Evolutionary conservation across 2,888 invertebrate species (phyloP).

Genomic region (Pycnomerus fuliginosus): DNA sequence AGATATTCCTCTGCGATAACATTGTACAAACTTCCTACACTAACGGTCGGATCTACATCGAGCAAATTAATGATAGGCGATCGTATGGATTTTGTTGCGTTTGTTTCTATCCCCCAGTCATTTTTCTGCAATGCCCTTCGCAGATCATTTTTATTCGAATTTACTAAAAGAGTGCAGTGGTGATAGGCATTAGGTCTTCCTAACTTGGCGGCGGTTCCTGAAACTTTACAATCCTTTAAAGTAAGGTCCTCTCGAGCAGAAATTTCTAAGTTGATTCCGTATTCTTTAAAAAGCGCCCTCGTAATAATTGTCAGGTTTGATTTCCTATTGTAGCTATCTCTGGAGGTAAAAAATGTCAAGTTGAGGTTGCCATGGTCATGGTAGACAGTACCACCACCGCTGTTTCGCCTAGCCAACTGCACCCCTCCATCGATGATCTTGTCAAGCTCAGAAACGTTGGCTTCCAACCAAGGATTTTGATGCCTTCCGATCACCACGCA

Average conservation of each 20-base stretch:
- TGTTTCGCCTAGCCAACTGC: conserved; percentile 81
- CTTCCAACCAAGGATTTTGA: conserved; percentile 96
- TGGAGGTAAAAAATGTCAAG: conserved; percentile 85
- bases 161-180: conserved; percentile 91
- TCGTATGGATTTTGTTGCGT: conserved; percentile 81
- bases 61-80: conserved; percentile 81
- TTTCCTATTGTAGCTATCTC: conserved; percentile 79
- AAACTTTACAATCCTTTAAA: conserved; percentile 78
- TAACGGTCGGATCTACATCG: conserved; percentile 71
- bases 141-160: conserved; percentile 76
- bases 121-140: conserved; percentile 71
- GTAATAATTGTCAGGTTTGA: conserved; percentile 86
- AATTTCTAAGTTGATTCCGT: conserved; percentile 73
- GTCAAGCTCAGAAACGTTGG: conserved; percentile 75
- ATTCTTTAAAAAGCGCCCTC: conserved; percentile 77
- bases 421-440: conserved; percentile 66
- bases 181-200: conserved; percentile 89
- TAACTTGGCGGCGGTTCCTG: conserved; percentile 93
- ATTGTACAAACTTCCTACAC: conserved; percentile 70
- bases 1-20: conserved; percentile 84
- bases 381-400: conserved; percentile 95
- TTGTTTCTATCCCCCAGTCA: conserved; percentile 74
- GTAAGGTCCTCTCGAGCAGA: conserved; percentile 86
- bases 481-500: conserved; percentile 95
- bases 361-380: conserved; percentile 94